Base-by-base conservation (phyloP, 2,113 vertebrate species). In the Rhea pennata region DNA sequence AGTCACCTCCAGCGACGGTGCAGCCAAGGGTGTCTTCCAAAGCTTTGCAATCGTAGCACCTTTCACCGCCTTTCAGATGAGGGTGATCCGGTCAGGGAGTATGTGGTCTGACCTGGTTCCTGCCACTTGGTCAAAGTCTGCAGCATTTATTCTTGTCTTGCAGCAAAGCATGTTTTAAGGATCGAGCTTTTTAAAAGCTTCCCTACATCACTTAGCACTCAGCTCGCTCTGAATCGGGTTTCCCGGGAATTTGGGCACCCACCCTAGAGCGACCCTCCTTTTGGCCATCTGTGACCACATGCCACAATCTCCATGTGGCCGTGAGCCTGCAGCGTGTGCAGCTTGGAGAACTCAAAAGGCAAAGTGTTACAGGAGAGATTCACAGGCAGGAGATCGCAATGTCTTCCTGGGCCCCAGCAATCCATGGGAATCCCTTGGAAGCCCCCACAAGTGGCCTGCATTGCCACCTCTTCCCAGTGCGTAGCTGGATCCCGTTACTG, bases 361-460 rank as follows among this genome's bases (percentile, higher is more conserved):
- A 48, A 19, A 48, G 46, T 19, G 46, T 48, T 19, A 19, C 7
- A 48, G 46, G 46, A 48, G 46, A 19, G 46, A 19, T 48, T 48
- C 17, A 10, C 58, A 12, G 58, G 59, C 42, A 50, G 62, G 61
- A 88, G n/a, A 12, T 23, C 31, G 92, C 50, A 16, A 15, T 2
- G 2, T 36, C 2, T 0, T 6, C 3, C 40, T 1, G 0, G 46
- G 46, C 46, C 46, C 46, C 7, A 19, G 46, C 44, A 9, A 48
- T 48, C 46, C 46, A 17, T 48, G 46, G 46, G 46, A 19, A 19
- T 19, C 44, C 46, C 46, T 48, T 12, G 46, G 46, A 48, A 19
- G 46, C 46, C 17, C 46, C 17, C 17, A 6, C 46, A 9, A 48
- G 54, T 8, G 54, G 26, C 4, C 46, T 56, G 26, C 54, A 26